Evolutionary conservation across 2,888 invertebrate species (phyloP), one percentile per base, ranked within the genome.

Genomic region (Mesorhabditis belari): DNA sequence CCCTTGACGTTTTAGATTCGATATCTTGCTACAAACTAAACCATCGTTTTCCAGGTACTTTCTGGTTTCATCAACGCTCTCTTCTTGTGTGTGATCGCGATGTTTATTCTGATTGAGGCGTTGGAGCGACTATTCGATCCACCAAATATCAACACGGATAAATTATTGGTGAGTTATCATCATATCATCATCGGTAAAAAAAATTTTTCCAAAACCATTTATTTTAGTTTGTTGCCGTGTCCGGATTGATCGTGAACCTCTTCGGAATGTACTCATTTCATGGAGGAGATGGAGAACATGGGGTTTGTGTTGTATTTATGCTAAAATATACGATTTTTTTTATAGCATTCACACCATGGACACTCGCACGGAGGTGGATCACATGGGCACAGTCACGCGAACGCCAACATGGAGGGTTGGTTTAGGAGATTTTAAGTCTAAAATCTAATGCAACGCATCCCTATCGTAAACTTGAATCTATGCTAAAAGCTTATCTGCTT

Each of bases 41-140:
- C 5, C 28, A 21, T 4, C 4, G 19, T 3, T 17, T 19, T 58
- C 28, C 58, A 70, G 71, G 58, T 71, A 58, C 55, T 73, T n/a
- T 74, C 70, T 27, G 86, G 86, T 3, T 86, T 86, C 79, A 83
- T 86, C 55, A 86, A 86, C 77, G 85, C 85, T 2, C 80, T 86
- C 23, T 86, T 86, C 72, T 82, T 86, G 4, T 81, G 85, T 58
- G 84, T 86, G 61, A 85, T 86, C 63, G 84, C 85, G 0, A 77
- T 84, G 55, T 85, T 85, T 80, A 85, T 86, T 51, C 83, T 86
- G 69, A 80, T 83, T 21, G 85, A 85, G 75, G 85, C 85, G 4
- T 53, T 85, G 9, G 81, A 82, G 51, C 73, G 86, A 55, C 74
- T 86, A 0, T 80, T 83, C 63, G 85, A 86, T 71, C 86, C 86